Conservation (phyloP, 2,888 invertebrate genomes). For the Drosophila algonquin region DNA sequence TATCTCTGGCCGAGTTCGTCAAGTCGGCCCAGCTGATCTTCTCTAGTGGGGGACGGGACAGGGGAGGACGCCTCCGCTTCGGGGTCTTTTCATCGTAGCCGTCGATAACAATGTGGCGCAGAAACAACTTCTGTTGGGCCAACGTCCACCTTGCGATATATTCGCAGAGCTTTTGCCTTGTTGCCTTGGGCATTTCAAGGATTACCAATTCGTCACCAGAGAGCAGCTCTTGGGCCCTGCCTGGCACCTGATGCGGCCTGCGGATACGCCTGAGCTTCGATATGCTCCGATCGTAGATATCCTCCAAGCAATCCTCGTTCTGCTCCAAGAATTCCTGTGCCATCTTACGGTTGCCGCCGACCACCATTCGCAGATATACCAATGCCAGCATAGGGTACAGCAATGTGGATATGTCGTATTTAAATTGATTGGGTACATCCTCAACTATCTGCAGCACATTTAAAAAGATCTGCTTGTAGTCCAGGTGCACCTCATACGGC, state of each 20-base stretch:
- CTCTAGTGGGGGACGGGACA: background rate
- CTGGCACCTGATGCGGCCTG: slow-evolving; percentile 18
- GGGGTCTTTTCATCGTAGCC: background rate
- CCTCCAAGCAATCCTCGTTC: slow-evolving; percentile 29
- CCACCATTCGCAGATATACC: slow-evolving; percentile 38
- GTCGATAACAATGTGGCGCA: background rate
- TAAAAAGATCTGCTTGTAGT: slow-evolving; percentile 35
- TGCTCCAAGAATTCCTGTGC: slow-evolving; percentile 30
- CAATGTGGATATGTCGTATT: slow-evolving; percentile 36
- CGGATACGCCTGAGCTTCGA: slow-evolving; percentile 37
- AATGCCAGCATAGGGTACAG: slow-evolving; percentile 43
- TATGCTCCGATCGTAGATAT: slow-evolving; percentile 30
- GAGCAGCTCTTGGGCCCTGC: slow-evolving; percentile 30
- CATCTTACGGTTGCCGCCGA: slow-evolving; percentile 12
- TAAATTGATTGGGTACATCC: slow-evolving; percentile 27
- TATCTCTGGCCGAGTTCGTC: slow-evolving; percentile 8
- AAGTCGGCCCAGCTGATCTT: background rate
- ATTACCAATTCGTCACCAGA: slow-evolving; percentile 8
- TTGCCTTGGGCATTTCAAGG: slow-evolving; percentile 12
- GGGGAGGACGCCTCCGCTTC: background rate
- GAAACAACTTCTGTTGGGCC: background rate
- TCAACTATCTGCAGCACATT: slow-evolving; percentile 18
- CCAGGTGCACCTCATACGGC: background rate
- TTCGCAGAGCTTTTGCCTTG: background rate
- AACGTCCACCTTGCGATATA: slow-evolving; percentile 17